A percentile compares a stretch with the other conserved stretches of the same genome.
These are phyloP conservation scores for Aegotheles bennettii DNA, from an alignment of 2,113 vertebrate species.

Conservation along the genomic window DNA sequence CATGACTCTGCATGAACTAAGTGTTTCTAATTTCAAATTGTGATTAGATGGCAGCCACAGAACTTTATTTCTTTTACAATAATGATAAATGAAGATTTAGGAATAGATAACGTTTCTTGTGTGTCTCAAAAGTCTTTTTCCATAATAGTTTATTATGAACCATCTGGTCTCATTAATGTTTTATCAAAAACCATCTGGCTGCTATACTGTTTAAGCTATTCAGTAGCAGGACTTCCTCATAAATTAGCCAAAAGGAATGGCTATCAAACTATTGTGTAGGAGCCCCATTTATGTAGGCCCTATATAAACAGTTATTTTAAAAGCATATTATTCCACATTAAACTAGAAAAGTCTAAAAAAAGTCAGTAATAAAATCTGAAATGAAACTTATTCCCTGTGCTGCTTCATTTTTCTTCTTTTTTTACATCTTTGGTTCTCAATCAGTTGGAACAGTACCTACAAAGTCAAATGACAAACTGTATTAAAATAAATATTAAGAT, in stretches of 20 bases:
- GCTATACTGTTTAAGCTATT: conserved; percentile 28
- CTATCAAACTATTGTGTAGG: background rate
- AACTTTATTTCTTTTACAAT: background rate
- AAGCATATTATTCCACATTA: background rate
- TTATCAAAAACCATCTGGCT: conserved; percentile 66
- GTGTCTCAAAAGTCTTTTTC: conserved; percentile 3
- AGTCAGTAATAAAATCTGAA: background rate
- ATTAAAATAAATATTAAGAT: background rate
- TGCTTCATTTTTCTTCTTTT: background rate
- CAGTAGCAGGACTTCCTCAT: background rate
- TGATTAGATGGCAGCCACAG: background rate
- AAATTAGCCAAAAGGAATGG: conserved; percentile 1
- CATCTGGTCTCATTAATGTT: conserved; percentile 71
- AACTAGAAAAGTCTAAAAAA: background rate
- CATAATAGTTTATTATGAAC: conserved; percentile 21
- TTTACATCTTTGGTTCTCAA: background rate
- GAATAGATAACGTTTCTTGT: background rate
- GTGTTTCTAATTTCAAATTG: background rate
- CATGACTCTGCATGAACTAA: background rate
- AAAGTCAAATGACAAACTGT: background rate
- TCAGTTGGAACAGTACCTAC: background rate
- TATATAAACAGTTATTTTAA: background rate
- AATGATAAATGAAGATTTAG: background rate
- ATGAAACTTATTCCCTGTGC: background rate
- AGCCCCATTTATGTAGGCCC: background rate